A percentile compares a stretch with the other conserved stretches of the same genome.
phyloP scores from a whole-genome alignment of 2,888 invertebrate species.

The Temnothorax ravouxi region DNA sequence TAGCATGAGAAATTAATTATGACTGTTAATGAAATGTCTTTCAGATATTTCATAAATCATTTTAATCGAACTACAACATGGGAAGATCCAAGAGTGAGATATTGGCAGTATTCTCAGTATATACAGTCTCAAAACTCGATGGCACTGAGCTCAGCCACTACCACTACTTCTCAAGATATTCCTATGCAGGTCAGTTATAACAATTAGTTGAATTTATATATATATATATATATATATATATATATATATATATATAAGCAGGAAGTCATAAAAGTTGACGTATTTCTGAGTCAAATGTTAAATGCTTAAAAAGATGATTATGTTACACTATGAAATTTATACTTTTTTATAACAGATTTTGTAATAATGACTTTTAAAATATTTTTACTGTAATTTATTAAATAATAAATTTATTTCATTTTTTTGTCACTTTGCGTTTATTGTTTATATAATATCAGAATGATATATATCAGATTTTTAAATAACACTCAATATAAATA shows the following conservation, averaged over 20 bases:
- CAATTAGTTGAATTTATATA: constrained; percentile 34
- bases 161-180: constrained; percentile 88
- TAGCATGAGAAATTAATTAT: not conserved
- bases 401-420: not conserved
- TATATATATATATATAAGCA: not conserved
- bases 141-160: constrained; percentile 86
- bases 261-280: not conserved
- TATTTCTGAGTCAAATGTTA: not conserved
- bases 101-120: constrained; percentile 86
- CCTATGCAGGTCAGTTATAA: constrained; percentile 89
- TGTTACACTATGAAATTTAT: not conserved
- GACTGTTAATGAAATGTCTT: constrained; percentile 27
- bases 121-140: constrained; percentile 82
- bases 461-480: too few species aligned
- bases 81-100: constrained; percentile 91
- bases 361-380: not conserved
- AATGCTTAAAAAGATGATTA: constrained; percentile 8
- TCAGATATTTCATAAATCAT: constrained; percentile 92
- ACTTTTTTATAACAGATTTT: not conserved
- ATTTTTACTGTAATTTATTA: not conserved
- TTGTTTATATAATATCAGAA: too few species aligned
- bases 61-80: constrained; percentile 91
- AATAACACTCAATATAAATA: too few species aligned
- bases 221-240: not conserved
- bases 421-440: not conserved